Evolutionary conservation across 2,113 vertebrate genomes (phyloP), one percentile per base, ranked within the genome.

Genomic region (Zapornia atra): DNA sequence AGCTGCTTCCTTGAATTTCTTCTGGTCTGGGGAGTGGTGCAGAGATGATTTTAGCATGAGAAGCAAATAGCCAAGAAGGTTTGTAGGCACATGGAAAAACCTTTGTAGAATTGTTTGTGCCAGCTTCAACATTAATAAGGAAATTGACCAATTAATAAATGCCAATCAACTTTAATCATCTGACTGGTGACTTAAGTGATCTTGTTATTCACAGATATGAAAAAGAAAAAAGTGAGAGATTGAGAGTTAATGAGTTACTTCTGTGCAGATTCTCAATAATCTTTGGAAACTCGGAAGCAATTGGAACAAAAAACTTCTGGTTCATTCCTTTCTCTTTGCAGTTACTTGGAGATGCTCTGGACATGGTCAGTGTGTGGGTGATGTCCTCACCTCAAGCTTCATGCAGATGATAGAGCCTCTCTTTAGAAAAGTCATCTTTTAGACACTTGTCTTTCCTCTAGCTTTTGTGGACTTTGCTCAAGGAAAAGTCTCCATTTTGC

Each of bases 71-170:
- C 20, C 71, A 69, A 68, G 57, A 76, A 61, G 6, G 2, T 70
- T 72, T 54, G 15, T 15, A 92, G 16, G 10, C 26, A 40, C 9
- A 31, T 54, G 24, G 36, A 75, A 38, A 70, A 29, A 51, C 5
- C 18, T 31, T 70, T 36, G 29, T 73, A 61, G 9, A 66, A 48
- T 33, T 76, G 42, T 61, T 90, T 88, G 60, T 79, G 70, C 3
- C 9, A 64, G 21, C 24, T 84, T 81, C 28, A 81, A 84, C 36
- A 54, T 80, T 68, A 77, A 56, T 78, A 81, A 61, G 48, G 48
- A 87, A 46, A 94, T 24, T 69, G 36, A 86, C 28, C 44, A 90
- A 44, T 79, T 93, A 92, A 88, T 94, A 87, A 93, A 93, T 44
- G 28, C 9, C 4, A 15, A 46, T 73, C 88, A 90, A 24, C 36